These are phyloP conservation scores for Danio jaintianensis DNA, from an alignment of 2,797 vertebrate genomes.

Conservation along the genomic window DNA sequence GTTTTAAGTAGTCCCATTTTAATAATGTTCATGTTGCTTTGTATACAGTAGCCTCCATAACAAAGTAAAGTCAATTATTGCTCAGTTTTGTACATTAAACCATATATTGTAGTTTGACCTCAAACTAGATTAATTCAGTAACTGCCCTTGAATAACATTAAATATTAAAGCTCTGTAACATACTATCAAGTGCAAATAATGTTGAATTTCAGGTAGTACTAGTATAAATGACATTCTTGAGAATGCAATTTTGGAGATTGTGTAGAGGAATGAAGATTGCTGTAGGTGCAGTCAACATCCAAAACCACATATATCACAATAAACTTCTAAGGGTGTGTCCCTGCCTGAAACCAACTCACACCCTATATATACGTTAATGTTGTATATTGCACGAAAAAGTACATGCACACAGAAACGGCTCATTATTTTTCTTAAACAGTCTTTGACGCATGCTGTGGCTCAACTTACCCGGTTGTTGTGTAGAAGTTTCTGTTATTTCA, in stretches of 20 bases:
- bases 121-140: neutral
- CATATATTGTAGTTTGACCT: neutral
- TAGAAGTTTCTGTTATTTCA: constrained; percentile 49
- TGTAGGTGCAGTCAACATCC: neutral
- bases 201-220: neutral
- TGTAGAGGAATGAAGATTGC: neutral
- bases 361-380: neutral
- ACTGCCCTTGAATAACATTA: neutral
- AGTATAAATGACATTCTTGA: neutral
- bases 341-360: neutral
- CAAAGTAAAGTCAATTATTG: neutral
- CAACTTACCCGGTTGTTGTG: constrained; percentile 42
- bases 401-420: neutral
- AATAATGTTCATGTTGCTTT: neutral
- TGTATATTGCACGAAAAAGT: neutral
- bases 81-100: neutral
- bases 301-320: neutral
- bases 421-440: neutral
- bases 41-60: neutral
- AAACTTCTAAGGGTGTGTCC: constrained; percentile 42
- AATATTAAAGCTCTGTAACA: neutral
- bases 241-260: neutral
- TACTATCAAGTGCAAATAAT: neutral
- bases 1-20: neutral
- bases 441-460: neutral